Percentiles rank a stretch among this genome's conserved stretches.
phyloP scores from a whole-genome alignment of 2,797 vertebrate species.

The Acrossocheilus fasciatus region DNA sequence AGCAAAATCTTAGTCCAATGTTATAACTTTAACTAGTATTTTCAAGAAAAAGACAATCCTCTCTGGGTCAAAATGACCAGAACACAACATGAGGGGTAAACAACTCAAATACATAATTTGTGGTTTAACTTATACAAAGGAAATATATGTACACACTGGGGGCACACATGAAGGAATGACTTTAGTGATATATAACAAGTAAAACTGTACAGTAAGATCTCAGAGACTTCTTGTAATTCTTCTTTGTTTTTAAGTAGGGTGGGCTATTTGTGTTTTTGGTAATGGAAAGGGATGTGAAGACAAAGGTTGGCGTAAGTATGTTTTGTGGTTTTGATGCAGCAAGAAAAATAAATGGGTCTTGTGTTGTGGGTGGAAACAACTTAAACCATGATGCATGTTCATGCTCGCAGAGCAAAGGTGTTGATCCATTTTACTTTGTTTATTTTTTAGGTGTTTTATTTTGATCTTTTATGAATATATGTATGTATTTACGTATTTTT shows the following conservation, averaged over 20 bases:
- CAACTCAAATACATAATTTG: background rate
- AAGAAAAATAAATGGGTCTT: background rate
- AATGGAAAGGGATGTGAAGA: conserved; percentile 14
- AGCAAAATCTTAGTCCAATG: background rate
- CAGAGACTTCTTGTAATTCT: background rate
- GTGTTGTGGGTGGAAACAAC: conserved; percentile 20
- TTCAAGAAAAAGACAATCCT: background rate
- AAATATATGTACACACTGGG: background rate
- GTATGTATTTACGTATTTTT: no score
- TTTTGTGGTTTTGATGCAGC: conserved; percentile 20
- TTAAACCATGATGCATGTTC: background rate
- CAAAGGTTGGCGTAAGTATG: background rate
- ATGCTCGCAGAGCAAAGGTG: background rate
- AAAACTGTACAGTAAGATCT: background rate
- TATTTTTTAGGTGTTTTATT: background rate
- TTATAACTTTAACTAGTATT: background rate
- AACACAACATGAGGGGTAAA: background rate
- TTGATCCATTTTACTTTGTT: background rate
- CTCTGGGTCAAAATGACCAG: background rate
- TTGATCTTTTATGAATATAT: background rate
- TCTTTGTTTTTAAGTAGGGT: background rate
- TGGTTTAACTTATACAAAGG: background rate
- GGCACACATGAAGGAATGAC: background rate
- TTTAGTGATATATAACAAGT: background rate
- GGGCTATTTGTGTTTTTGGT: background rate